These are phyloP conservation scores for Eptatretus burgeri DNA, from an alignment of 2,113 vertebrate species.

Conservation along the genomic window DNA sequence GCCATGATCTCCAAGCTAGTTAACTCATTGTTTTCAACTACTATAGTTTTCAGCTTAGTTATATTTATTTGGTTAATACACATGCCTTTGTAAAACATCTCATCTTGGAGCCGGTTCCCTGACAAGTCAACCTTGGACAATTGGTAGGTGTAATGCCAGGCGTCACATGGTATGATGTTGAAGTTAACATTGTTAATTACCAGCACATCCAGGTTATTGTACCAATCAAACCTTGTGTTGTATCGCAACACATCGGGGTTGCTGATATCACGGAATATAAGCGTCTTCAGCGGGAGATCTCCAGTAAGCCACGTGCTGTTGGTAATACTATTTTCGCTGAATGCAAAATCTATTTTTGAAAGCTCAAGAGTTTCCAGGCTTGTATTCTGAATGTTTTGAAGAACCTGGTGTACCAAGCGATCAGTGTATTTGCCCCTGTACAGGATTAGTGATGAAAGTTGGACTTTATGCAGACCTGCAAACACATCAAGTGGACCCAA, in stretches of 20 bases:
- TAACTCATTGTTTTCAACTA: slow-evolving; percentile 20
- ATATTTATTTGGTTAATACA: slow-evolving; percentile 12
- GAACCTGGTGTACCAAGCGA: slow-evolving; percentile 23
- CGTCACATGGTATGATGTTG: slow-evolving; percentile 31
- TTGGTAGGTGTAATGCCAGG: slow-evolving; percentile 22
- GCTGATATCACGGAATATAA: slow-evolving; percentile 35
- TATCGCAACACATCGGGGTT: slow-evolving; percentile 40
- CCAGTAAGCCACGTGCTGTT: slow-evolving; percentile 14
- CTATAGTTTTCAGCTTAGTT: slow-evolving; percentile 17
- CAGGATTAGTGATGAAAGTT: slow-evolving; percentile 19
- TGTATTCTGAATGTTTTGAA: slow-evolving; percentile 21
- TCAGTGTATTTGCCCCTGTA: slow-evolving; percentile 41
- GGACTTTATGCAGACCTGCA: slow-evolving; percentile 14
- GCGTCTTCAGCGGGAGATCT: slow-evolving; percentile 17
- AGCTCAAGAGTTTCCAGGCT: slow-evolving; percentile 18
- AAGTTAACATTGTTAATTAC: slow-evolving; percentile 30
- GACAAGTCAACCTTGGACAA: slow-evolving; percentile 21
- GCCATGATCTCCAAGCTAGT: slow-evolving; percentile 19
- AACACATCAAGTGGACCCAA: slow-evolving; percentile 19
- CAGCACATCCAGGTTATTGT: slow-evolving; percentile 20
- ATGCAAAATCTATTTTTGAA: slow-evolving; percentile 34
- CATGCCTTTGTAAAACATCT: slow-evolving; percentile 11
- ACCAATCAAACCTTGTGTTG: slow-evolving; percentile 45
- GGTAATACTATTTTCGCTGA: slow-evolving; percentile 17
- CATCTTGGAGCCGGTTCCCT: slow-evolving; percentile 19